Evolutionary conservation across 92 coral and sea anemone species (phyloP), one percentile per base, ranked within the genome.

Genomic region (Paramuricea clavata): DNA sequence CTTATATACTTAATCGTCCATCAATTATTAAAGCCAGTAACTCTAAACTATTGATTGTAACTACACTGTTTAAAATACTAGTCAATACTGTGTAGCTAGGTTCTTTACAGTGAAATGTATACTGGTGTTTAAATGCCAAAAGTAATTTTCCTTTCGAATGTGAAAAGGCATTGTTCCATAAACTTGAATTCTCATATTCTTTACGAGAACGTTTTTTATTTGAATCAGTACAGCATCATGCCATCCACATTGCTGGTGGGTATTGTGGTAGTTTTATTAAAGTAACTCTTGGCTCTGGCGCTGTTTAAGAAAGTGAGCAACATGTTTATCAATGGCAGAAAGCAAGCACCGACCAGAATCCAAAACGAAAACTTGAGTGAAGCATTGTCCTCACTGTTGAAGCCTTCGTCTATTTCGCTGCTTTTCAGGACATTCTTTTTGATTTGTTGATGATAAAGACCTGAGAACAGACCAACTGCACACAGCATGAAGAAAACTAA

Each of bases 181-280:
- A 47, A 36, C 3, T 36, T 8, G 4, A 36, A 36, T 8, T 36
- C 42, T 36, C 42, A 36, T 36, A 36, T 36, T 36, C 42, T 36
- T 36, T 36, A 36, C n/a, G n/a, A n/a, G n/a, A n/a, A n/a, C n/a
- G n/a, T n/a, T n/a, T n/a, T n/a, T n/a, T n/a, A n/a, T n/a, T n/a
- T n/a, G 44, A 39, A 4, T 76, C 47, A 79, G 22, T 79, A 79
- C 32, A 79, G 22, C 84, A 79, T 79, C 84, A 79, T 79, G 19
- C 84, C 84, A 41, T 79, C 84, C 0, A 79, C 84, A 79, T 79
- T 79, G n/a, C 84, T 79, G 31, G 84, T 79, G 1, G 84, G 72
- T 33, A 79, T 79, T 6, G 84, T 79, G 33, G 71, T 60, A 6
- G 41, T 39, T 22, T 79, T 79, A 69, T 79, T 79, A 19, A 79